These are phyloP conservation scores for Passer domesticus DNA, from an alignment of 2,113 vertebrate species.

Conservation along the genomic window DNA sequence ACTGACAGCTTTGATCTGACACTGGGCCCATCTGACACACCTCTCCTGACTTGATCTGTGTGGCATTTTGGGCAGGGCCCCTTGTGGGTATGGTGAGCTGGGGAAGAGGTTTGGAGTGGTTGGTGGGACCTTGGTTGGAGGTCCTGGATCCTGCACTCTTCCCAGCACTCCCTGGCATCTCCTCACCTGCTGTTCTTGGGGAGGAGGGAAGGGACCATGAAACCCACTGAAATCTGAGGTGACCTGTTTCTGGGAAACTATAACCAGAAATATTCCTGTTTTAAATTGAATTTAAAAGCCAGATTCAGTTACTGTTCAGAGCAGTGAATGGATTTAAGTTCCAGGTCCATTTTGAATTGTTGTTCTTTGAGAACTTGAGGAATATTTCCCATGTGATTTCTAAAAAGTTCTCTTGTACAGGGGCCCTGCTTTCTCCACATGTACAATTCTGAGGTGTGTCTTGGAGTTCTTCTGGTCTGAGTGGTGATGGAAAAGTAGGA, in stretches of 20 bases:
- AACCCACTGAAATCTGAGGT: background rate
- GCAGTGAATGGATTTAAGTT: background rate
- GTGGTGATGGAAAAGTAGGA: background rate
- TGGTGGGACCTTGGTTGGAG: background rate
- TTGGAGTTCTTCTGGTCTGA: background rate
- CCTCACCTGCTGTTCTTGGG: background rate
- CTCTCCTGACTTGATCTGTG: accelerated
- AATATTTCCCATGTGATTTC: background rate
- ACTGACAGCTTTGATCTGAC: background rate
- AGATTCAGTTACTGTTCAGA: background rate
- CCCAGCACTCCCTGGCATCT: background rate
- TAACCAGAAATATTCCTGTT: background rate
- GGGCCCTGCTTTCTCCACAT: accelerated
- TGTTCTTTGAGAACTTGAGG: background rate
- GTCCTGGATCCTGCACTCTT: background rate
- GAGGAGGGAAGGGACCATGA: background rate
- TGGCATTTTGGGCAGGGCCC: background rate
- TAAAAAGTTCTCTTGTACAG: accelerated
- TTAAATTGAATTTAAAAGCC: background rate
- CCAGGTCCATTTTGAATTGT: background rate
- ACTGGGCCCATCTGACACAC: accelerated
- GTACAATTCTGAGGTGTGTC: accelerated
- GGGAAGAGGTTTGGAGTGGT: background rate
- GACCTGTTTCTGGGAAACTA: background rate
- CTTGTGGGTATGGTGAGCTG: background rate